Base-by-base conservation (phyloP, 2,113 vertebrate species). In the Cathartes aura region DNA sequence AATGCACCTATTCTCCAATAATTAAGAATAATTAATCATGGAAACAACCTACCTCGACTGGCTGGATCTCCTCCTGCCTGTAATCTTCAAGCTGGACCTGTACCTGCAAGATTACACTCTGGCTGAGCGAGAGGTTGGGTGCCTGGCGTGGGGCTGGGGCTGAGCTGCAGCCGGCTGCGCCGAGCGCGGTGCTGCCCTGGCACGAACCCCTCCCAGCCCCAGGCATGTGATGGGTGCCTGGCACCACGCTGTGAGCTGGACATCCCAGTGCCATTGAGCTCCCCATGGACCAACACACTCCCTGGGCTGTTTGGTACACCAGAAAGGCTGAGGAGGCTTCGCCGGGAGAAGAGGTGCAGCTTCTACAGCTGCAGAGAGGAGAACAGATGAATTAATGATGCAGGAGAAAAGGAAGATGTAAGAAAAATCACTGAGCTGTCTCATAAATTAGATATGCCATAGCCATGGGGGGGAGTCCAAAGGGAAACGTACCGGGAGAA, bases 61-160 rank as follows among this genome's bases (percentile, higher is more conserved):
- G 19, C 27, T 34, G 38, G 47, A 30, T 52, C 53, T 76, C 64
- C 30, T n/a, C 34, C 62, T 53, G 32, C 72, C 32, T 5, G 6
- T 7, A 32, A 11, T 9, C 23, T 32, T 9, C 50, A 40, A 17
- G 72, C 52, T 23, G 66, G 43, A 20, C 20, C 42, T 3, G 3
- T 11, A 16, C 20, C 55, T 27, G 34, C 34, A 12, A 29, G 43
- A 12, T 22, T 12, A 6, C 2, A 0, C 45, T 20, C 9, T 22
- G 66, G 27, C 56, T 64, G 74, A 27, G 32, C 1, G 2, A 23
- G 66, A 38, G 20, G 45, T 10, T 5, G 10, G 11, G 29, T 59
- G 50, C 38, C 27, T 1, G 3, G 23, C 3, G 4, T 2, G 60
- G 45, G 42, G 48, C 17, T 32, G 2, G 8, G 45, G 29, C 38